Base-by-base conservation (phyloP, 2,888 invertebrate genomes). In the Heliconius charithonia region DNA sequence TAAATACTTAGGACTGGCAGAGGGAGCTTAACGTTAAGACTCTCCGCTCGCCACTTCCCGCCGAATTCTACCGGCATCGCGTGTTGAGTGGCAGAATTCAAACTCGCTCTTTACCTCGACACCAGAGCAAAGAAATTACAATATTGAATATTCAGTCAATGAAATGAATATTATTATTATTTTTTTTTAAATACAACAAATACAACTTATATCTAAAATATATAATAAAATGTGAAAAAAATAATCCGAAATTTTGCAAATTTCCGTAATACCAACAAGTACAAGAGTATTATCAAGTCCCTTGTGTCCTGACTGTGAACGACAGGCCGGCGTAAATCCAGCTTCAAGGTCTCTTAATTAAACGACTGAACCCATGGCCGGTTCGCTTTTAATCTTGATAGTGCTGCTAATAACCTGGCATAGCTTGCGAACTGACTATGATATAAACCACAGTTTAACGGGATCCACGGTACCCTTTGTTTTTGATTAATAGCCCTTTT, bases 271-370 rank as follows among this genome's bases (percentile, higher is more conserved):
- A 63, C 16, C 7, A 62, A 66, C 67, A 71, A 75, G 71, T 66
- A 32, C 65, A 32, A 63, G 16, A 75, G 81, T 78, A 76, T 77
- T 79, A 79, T 82, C 76, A 79, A 81, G 65, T 79, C 79, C 32
- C 76, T 79, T 83, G 81, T 83, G 84, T 85, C 86, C 85, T 82
- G 85, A 84, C 85, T 82, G 84, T 82, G 81, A 86, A 85, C 84
- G 85, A 87, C 88, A 87, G 84, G 82, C 85, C 83, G 83, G 87
- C 85, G 89, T 90, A 90, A 91, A 90, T 90, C 89, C 85, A 86
- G 85, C 87, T 86, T 88, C 88, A 87, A 87, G 89, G 86, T 86
- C 85, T 86, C 87, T 89, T 91, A 91, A 91, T 91, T 91, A 91
- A 90, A 89, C 86, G 87, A 83, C 80, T 85, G 86, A 88, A 89